phyloP scores from a whole-genome alignment of 2,797 vertebrate genomes.

The Telmatherina bonti region DNA sequence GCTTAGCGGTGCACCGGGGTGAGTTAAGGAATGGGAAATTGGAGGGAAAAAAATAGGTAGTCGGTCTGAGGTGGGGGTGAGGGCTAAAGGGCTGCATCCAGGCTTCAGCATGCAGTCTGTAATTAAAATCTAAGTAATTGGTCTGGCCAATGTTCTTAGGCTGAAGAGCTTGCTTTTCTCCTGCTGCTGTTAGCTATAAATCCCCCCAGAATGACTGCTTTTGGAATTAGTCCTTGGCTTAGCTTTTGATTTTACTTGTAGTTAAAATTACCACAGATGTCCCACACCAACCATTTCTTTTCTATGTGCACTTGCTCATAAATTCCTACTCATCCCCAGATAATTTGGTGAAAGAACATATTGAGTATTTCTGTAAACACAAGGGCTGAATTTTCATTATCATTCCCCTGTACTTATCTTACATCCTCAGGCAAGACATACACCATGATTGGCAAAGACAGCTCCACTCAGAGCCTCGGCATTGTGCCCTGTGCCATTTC shows the following conservation, averaged over 20 bases:
- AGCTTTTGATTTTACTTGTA: slow-evolving; percentile 53
- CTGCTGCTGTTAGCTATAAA: slow-evolving; percentile 54
- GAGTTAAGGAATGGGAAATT: slow-evolving; percentile 66
- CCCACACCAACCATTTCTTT: slow-evolving; percentile 25
- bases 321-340: slow-evolving; percentile 13
- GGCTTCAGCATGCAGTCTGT: slow-evolving; percentile 67
- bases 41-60: slow-evolving; percentile 50
- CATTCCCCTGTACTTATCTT: slow-evolving; percentile 19
- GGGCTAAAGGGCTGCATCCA: slow-evolving; percentile 50
- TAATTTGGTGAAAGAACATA: slow-evolving; percentile 34
- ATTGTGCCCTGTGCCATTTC: slow-evolving; percentile 97
- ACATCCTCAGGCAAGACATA: slow-evolving; percentile 91
- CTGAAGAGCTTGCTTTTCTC: slow-evolving; percentile 62
- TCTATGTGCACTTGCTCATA: slow-evolving; percentile 40
- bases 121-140: slow-evolving; percentile 83
- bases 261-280: slow-evolving; percentile 44
- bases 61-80: slow-evolving; percentile 22
- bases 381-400: slow-evolving; percentile 41
- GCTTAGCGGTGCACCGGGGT: slow-evolving; percentile 69
- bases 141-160: slow-evolving; percentile 62
- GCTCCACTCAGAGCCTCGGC: slow-evolving; percentile 93
- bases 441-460: slow-evolving; percentile 97
- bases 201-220: slow-evolving; percentile 45
- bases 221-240: slow-evolving; percentile 50
- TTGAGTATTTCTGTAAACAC: slow-evolving; percentile 23